Evolutionary conservation across 2,797 vertebrate genomes (phyloP).

Genomic region (Loris lydekkerianus): DNA sequence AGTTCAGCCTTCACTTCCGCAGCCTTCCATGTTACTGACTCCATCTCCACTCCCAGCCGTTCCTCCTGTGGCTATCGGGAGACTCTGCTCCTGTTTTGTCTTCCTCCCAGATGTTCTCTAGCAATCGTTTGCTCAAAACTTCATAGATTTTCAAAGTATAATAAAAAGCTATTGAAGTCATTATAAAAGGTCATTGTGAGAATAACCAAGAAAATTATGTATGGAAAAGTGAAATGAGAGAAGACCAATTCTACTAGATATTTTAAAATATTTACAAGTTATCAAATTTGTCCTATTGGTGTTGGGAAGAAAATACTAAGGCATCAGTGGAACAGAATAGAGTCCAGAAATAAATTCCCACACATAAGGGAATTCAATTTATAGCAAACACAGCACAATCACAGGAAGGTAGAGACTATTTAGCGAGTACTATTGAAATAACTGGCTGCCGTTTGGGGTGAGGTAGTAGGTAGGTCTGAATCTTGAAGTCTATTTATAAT

Average conservation of each 20-base stretch:
- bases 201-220: slow-evolving; percentile 3
- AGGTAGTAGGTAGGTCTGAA: neutral
- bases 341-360: slow-evolving; percentile 42
- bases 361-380: slow-evolving; percentile 11
- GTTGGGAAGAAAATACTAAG: neutral
- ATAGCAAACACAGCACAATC: neutral
- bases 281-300: slow-evolving; percentile 35
- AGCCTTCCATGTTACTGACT: neutral
- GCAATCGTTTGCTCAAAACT: neutral
- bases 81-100: neutral
- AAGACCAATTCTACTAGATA: neutral
- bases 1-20: neutral
- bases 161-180: neutral
- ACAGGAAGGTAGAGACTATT: slow-evolving; percentile 7
- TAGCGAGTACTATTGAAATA: slow-evolving; percentile 1
- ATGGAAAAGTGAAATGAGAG: neutral
- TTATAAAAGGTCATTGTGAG: neutral
- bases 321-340: neutral
- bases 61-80: neutral
- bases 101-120: neutral
- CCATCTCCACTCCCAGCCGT: fast-evolving
- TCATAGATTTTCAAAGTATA: neutral
- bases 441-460: neutral
- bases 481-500: neutral
- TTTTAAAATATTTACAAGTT: slow-evolving; percentile 48